Evolutionary conservation across 2,113 vertebrate genomes (phyloP).

Genomic region (Lontra canadensis): DNA sequence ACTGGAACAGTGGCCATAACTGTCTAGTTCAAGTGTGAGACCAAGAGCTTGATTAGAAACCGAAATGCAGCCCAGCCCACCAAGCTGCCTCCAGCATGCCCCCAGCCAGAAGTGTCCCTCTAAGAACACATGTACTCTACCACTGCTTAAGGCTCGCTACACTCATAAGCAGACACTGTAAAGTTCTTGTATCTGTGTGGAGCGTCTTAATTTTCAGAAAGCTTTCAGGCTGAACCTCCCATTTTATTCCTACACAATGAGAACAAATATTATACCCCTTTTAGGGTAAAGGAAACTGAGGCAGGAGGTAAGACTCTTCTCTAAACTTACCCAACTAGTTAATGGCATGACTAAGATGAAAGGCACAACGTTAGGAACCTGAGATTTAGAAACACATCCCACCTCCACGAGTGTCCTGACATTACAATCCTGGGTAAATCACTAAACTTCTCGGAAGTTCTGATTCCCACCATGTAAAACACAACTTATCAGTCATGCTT

Average conservation of each 20-base stretch:
- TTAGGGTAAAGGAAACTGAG: neutral
- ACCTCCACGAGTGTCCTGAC: neutral
- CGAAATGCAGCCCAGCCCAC: neutral
- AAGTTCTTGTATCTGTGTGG: neutral
- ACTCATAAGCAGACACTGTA: neutral
- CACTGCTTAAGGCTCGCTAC: accelerated
- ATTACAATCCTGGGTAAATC: neutral
- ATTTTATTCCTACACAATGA: neutral
- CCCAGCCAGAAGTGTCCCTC: neutral
- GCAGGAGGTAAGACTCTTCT: neutral
- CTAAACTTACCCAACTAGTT: neutral
- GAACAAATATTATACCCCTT: neutral
- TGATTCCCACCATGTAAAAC: neutral
- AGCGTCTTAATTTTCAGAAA: neutral
- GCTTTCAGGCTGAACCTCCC: neutral
- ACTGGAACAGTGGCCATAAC: slow-evolving; percentile 93
- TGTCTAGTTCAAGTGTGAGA: slow-evolving; percentile 74
- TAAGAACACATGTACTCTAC: neutral
- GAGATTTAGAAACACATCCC: neutral
- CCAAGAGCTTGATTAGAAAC: neutral
- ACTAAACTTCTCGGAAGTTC: neutral
- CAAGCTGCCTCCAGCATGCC: neutral
- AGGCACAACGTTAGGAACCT: neutral
- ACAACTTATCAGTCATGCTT: neutral
- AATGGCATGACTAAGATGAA: neutral